Evolutionary conservation across 2,888 invertebrate species (phyloP), one percentile per base, ranked within the genome.

Genomic region (Stenchaetothrips biformis): DNA sequence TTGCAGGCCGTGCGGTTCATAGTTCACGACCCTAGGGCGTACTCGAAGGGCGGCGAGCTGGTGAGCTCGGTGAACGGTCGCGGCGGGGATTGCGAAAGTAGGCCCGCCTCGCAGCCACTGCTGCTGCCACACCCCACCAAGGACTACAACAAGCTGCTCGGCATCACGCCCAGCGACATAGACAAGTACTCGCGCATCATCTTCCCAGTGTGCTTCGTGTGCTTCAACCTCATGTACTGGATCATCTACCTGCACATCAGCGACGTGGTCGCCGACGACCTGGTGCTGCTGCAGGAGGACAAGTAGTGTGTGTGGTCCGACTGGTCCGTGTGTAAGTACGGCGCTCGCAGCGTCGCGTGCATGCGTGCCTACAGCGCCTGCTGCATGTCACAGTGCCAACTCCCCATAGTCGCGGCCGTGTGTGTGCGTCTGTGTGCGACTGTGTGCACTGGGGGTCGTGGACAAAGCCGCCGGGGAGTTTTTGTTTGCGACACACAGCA

Each of bases 201-300:
- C 86, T 99, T 99, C 88, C 99, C 99, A 80, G 95, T 98, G 85
- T 96, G 98, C 90, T 99, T 99, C 91, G 95, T 98, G 84, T 95
- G 98, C 89, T 99, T 99, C 92, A 99, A 99, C 89, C 92, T 97
- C 85, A 96, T 97, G 96, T 97, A 97, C 90, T 97, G 97, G 97
- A 96, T 97, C 88, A 96, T 97, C 87, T 97, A 97, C 88, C 91
- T 97, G 85, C 96, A 97, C 91, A 96, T 97, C 88, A 96, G 96
- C 87, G 96, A 97, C 90, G 96, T 96, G 86, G 95, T 96, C 85
- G 95, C 95, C 88, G 96, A 96, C 88, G 96, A 96, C 89, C 91
- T 96, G 88, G 96, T 96, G 87, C 90, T 94, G 86, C 90, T 95
- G 83, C 91, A 91, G 85, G 91, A 90, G 86, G 91, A 91, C 87